phyloP scores from a whole-genome alignment of 1,140 invertebrate genomes.

The Tetramorium simillimum region DNA sequence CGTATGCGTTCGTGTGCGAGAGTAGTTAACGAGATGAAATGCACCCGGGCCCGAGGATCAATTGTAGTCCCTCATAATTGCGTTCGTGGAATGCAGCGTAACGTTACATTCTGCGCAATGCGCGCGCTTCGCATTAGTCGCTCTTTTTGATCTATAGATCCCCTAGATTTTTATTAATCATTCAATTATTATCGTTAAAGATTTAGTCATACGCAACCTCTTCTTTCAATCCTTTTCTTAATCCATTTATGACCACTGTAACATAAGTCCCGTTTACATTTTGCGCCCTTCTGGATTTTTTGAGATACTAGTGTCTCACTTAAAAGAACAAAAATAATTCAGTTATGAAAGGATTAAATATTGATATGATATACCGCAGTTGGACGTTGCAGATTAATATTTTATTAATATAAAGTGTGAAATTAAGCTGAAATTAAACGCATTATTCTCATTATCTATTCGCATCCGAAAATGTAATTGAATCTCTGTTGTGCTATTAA shows the following conservation, averaged over 20 bases:
- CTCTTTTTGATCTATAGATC: not conserved
- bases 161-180: not conserved
- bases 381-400: not conserved
- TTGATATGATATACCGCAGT: not conserved
- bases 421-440: not conserved
- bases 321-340: too few relatives aligned
- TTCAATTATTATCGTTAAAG: not conserved
- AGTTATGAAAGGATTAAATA: too few relatives aligned
- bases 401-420: not conserved
- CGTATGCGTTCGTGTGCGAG: conserved; percentile 4
- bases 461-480: not conserved
- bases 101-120: not conserved
- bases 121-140: not conserved
- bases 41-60: conserved; percentile 9
- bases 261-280: too few relatives aligned
- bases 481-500: not conserved
- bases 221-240: not conserved
- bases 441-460: not conserved
- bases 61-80: conserved; percentile 6
- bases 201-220: not conserved
- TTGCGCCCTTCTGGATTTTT: too few relatives aligned
- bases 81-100: not conserved
- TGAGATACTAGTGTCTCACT: too few relatives aligned
- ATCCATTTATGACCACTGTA: too few relatives aligned
- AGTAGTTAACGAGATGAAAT: conserved; percentile 48